A percentile compares a stretch with the other conserved stretches of the same genome.
phyloP scores from a whole-genome alignment of 1,140 invertebrate genomes.

The Paracyclopina nana region DNA sequence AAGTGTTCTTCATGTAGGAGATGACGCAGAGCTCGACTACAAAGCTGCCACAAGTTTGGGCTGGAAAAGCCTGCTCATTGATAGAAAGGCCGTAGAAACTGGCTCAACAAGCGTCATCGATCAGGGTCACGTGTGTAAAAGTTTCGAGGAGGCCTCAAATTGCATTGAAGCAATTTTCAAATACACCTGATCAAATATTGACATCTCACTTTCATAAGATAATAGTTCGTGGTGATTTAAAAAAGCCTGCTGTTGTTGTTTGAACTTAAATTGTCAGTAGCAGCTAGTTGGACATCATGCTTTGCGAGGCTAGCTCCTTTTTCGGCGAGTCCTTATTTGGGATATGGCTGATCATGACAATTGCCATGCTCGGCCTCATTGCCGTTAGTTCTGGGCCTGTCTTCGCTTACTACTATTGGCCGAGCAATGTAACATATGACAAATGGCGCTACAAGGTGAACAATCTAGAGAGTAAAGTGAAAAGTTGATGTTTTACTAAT shows the following conservation, averaged over 20 bases:
- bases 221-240: too few species aligned
- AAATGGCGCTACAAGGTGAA: neutral
- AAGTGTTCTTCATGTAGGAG: slow-evolving; percentile 1
- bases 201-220: too few species aligned
- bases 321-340: slow-evolving; percentile 1
- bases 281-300: too few species aligned
- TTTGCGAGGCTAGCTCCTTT: neutral
- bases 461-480: neutral
- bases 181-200: too few species aligned
- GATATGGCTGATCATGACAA: neutral
- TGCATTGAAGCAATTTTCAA: too few species aligned
- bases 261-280: too few species aligned
- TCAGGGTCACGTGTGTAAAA: neutral
- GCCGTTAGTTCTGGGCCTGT: neutral
- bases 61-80: neutral
- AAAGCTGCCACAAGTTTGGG: neutral
- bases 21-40: slow-evolving; percentile 5
- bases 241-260: too few species aligned
- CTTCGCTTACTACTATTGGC: neutral
- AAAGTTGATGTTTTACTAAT: neutral
- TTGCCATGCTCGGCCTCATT: neutral
- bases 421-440: neutral
- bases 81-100: neutral
- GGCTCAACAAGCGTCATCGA: neutral
- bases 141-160: neutral